Conservation (phyloP, 2,797 vertebrate species). For the Etheostoma nigrum region DNA sequence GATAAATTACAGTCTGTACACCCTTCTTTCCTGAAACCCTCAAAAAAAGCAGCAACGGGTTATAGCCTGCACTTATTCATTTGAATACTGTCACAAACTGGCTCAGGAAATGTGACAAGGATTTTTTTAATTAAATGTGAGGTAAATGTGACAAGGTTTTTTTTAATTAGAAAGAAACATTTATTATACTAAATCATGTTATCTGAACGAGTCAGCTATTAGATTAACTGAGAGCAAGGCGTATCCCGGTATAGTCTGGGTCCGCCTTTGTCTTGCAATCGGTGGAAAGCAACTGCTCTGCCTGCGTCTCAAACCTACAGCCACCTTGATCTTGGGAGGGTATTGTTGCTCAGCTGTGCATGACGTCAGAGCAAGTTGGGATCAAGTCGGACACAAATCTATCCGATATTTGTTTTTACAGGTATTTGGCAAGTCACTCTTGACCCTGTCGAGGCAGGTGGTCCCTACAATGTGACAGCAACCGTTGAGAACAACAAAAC, state of each 20-base stretch:
- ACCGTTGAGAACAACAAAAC: constrained; percentile 19
- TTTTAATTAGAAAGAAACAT: background rate
- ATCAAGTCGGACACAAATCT: too few relatives aligned
- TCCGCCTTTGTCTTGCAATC: too few relatives aligned
- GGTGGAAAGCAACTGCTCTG: too few relatives aligned
- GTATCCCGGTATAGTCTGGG: too few relatives aligned
- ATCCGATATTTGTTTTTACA: constrained; percentile 14
- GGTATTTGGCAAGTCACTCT: constrained; percentile 87
- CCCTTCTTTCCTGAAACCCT: background rate
- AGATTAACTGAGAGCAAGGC: too few relatives aligned
- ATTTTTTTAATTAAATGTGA: background rate
- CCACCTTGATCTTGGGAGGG: too few relatives aligned
- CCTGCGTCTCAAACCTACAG: too few relatives aligned
- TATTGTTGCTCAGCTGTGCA: too few relatives aligned
- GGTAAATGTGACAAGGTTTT: too few relatives aligned
- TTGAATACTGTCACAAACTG: background rate
- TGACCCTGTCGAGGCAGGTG: constrained; percentile 84
- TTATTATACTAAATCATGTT: background rate
- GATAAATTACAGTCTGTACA: background rate
- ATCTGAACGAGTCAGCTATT: too few relatives aligned
- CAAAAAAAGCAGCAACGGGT: background rate
- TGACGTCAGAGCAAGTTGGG: too few relatives aligned
- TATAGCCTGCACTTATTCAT: background rate
- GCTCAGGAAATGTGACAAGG: background rate
- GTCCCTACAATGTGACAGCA: constrained; percentile 86